Evolutionary conservation across 1,140 invertebrate species (phyloP), one percentile per base, ranked within the genome.

Genomic region (Frieseomelitta varia): DNA sequence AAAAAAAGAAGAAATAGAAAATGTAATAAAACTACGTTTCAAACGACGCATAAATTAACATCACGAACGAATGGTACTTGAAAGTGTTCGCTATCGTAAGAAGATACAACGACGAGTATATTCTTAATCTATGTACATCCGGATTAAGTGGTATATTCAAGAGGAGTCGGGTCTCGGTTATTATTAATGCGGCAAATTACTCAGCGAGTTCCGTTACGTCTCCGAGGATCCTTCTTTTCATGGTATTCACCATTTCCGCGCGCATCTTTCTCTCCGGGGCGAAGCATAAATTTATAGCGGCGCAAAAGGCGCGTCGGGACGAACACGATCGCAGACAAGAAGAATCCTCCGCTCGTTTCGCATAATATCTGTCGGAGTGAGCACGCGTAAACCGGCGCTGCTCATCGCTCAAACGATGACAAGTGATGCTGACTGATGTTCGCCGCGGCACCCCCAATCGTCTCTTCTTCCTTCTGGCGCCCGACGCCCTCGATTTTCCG

Each of bases 171-270:
- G 34, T 81, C 79, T 72, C 80, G 85, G 87, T 87, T 88, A 85
- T 92, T 92, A 91, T 92, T 93, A 93, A 93, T 93, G 89, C 86
- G 77, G 79, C 79, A 89, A 92, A 93, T 92, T 93, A 93, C 90
- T 91, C 92, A 92, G 91, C 90, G 80, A 91, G 90, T 90, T 90
- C 82, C 68, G 76, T 78, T 58, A 65, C 47, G 71, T 78, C 65
- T 69, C 21, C 14, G 27, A 3, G 39, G n/a, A 47, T 74, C 56
- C 79, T 61, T 65, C 56, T 81, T 72, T 56, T 56, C 84, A n/a
- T 58, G 69, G 56, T 65, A 68, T 73, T 63, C 83, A 27, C 63
- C 39, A 71, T 78, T 75, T 74, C 58, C 76, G 17, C 84, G 67
- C 69, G 56, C 27, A 65, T 84, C 69, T 83, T 71, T 56, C 65